Base-by-base conservation (phyloP, 2,888 invertebrate species). In the Disparrhopalites patrizii region DNA sequence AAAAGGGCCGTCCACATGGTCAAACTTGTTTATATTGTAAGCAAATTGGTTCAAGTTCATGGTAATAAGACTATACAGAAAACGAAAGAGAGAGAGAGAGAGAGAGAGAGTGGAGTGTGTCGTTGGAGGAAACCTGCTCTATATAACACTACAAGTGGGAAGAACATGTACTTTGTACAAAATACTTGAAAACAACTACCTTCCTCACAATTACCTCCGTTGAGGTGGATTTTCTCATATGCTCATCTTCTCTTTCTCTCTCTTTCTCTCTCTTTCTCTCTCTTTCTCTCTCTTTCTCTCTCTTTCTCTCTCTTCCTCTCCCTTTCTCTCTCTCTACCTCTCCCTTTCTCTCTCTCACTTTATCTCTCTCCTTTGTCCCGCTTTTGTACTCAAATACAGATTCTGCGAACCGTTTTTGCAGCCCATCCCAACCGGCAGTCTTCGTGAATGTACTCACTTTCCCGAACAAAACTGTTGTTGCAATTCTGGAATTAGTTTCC, bases 31-130 rank as follows among this genome's bases (percentile, higher is more conserved):
- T 61, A 36, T 61, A 50, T 52, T 23, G 31, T 27, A 38, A 52
- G 51, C 23, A 62, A 64, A 64, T 56, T 64, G 55, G 64, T 64
- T 64, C 64, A 64, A 64, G 64, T 64, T 64, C 64, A 64, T n/a
- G 33, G 43, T 51, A 51, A 30, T 33, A 51, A 30, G 40, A 31
- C 31, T 18, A n/a, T n/a, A n/a, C n/a, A n/a, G n/a, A n/a, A n/a
- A 15, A 15, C 15, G 38, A 10, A 10, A 36, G 38, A 36, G 38
- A 10, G 15, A 15, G 38, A 36, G 38, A 36, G 10, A 36, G 38
- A 36, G 10, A 15, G 15, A 10, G 38, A 13, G 38, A 36, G 15
- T 10, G 38, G 38, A 10, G 38, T 10, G 15, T 13, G 10, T 36
- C 38, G 10, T 36, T 36, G 15, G 38, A n/a, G n/a, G n/a, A n/a